These are phyloP conservation scores for Hemibagrus wyckioides DNA, from an alignment of 2,113 vertebrate species.

Conservation along the genomic window DNA sequence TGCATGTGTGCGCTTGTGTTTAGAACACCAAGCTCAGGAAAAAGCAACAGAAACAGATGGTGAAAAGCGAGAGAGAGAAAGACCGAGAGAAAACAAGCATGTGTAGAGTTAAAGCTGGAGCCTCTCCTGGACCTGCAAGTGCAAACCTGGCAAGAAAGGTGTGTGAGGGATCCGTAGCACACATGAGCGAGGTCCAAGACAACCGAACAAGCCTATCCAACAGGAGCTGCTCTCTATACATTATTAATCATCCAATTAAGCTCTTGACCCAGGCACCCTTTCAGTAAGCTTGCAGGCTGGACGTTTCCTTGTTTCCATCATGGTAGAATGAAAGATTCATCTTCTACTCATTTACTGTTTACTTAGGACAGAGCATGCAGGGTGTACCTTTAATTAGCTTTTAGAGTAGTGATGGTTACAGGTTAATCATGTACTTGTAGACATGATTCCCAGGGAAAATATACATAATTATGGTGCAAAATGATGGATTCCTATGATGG, in stretches of 20 bases:
- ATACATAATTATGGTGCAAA: not conserved
- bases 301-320: not conserved
- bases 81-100: not conserved
- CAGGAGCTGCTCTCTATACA: slow-evolving; percentile 34
- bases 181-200: slow-evolving; percentile 15
- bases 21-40: not conserved
- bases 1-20: not conserved
- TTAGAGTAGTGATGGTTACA: not conserved
- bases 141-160: not conserved
- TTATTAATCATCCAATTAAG: slow-evolving; percentile 43
- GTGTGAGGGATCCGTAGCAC: slow-evolving; percentile 9
- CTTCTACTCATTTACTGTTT: not conserved
- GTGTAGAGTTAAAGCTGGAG: not conserved
- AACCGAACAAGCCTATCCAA: slow-evolving; percentile 27
- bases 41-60: not conserved
- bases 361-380: no score
- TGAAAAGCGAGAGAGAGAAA: not conserved
- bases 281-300: not conserved
- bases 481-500: not conserved
- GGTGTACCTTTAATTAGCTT: not conserved
- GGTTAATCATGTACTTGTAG: not conserved
- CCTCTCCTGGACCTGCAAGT: slow-evolving; percentile 9
- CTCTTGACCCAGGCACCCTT: slow-evolving; percentile 2
- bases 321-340: not conserved
- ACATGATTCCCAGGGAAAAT: not conserved